Evolutionary conservation across 2,113 vertebrate species (phyloP), one percentile per base, ranked within the genome.

Genomic region (Grammomys surdaster): DNA sequence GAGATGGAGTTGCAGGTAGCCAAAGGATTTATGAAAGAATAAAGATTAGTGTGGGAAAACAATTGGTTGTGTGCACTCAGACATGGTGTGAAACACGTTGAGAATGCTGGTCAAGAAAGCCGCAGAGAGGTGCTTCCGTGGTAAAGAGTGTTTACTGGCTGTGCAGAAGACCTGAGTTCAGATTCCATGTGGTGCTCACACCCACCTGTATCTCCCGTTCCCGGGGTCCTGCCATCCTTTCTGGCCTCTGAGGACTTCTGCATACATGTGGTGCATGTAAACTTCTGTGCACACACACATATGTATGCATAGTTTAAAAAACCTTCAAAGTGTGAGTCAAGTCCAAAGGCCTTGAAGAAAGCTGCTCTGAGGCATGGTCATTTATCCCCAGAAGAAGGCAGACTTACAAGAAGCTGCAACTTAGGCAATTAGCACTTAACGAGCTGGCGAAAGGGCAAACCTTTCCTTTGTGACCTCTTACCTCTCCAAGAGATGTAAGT

Each of bases 321-420:
- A 24, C 12, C 36, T 81, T 81, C 17, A 48, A 88, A n/a, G 48
- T 33, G 26, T 76, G 76, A 70, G 19, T 80, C 20, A 58, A 69
- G 70, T 88, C 56, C 58, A 95, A n/a, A 97, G 36, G 3, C 1
- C 78, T 86, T 69, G 58, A 88, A 84, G 40, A 78, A 82, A 69
- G 31, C 40, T 43, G 5, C 72, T 92, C 28, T 33, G 43, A 75
- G 67, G 89, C 75, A 67, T 72, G 67, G 26, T 56, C 28, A 88
- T 82, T 82, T 77, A 7, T 5, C 28, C 5, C 16, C 11, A 20
- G 14, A 90, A 81, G 58, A 75, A 69, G 26, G 60, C 77, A 95
- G 58, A 36, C 7, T 63, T 28, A 43, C 33, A 89, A 93, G 60
- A 90, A 60, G 60, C 31, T 51, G 5, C 80, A 24, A 58, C 7